These are phyloP conservation scores for Heliornis fulica DNA, from an alignment of 2,113 vertebrate genomes.

Conservation along the genomic window DNA sequence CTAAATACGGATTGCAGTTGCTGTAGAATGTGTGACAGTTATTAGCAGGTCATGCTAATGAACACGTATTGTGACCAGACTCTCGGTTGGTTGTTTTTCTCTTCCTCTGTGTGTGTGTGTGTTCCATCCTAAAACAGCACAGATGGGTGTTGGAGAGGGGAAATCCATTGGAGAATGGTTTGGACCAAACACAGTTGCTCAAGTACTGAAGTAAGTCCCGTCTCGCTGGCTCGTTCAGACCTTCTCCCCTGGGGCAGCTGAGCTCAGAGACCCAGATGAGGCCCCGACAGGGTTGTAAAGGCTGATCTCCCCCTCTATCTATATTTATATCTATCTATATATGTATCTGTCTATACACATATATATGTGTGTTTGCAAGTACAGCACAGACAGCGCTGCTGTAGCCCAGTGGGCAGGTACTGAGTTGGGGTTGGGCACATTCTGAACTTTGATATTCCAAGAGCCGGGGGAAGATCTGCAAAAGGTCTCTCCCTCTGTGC, in stretches of 20 bases:
- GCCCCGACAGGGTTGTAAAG: neutral
- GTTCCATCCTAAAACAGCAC: constrained; percentile 78
- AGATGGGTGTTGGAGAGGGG: constrained; percentile 99
- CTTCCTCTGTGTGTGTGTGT: neutral
- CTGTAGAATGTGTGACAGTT: neutral
- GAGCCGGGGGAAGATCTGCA: neutral
- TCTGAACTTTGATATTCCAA: neutral
- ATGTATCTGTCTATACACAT: no score
- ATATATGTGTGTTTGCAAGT: neutral
- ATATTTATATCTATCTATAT: rapidly evolving
- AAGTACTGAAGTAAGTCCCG: constrained; percentile 95
- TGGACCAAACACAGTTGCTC: constrained; percentile 97
- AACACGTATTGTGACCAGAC: neutral
- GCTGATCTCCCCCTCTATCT: neutral
- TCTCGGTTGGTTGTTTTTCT: neutral
- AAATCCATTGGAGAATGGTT: constrained; percentile 99
- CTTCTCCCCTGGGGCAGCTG: neutral
- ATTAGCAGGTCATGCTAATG: neutral
- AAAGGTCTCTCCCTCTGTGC: neutral
- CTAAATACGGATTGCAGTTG: neutral
- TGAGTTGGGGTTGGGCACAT: neutral
- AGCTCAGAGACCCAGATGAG: neutral
- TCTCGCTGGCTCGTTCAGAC: rapidly evolving
- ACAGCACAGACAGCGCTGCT: neutral
- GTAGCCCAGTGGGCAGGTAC: neutral